These are phyloP conservation scores for Anadara kagoshimensis DNA, from an alignment of 1,140 invertebrate genomes.

Conservation along the genomic window DNA sequence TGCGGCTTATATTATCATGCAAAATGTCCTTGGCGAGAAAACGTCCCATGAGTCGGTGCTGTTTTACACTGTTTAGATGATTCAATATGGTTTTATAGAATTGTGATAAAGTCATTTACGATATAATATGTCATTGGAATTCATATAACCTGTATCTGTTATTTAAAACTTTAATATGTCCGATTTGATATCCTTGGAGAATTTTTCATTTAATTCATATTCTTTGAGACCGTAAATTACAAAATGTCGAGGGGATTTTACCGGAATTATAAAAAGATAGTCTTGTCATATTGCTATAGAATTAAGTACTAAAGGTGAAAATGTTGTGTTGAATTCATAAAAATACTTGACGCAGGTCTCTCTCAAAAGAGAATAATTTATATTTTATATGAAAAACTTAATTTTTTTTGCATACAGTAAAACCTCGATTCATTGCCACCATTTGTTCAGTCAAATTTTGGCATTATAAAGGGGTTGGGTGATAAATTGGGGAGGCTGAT, in stretches of 20 bases:
- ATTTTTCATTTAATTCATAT: slow-evolving; percentile 4
- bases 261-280: too few species aligned
- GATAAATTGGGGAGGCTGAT: too few species aligned
- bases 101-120: slow-evolving; percentile 12
- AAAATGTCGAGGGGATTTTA: neutral
- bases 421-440: too few species aligned
- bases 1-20: slow-evolving; percentile 21
- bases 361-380: too few species aligned
- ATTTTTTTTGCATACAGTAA: too few species aligned
- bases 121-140: neutral
- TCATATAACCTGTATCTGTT: slow-evolving; percentile 27
- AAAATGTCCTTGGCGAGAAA: slow-evolving; percentile 28
- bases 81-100: neutral
- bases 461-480: too few species aligned
- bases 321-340: too few species aligned
- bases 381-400: too few species aligned
- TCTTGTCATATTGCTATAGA: too few species aligned
- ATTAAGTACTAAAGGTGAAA: too few species aligned
- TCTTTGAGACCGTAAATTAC: neutral
- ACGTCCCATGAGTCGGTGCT: slow-evolving; percentile 15
- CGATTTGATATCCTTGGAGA: slow-evolving; percentile 22
- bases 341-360: too few species aligned
- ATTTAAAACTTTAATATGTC: slow-evolving; percentile 35
- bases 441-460: too few species aligned
- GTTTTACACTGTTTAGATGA: slow-evolving; percentile 26